Percentiles rank a stretch among this genome's conserved stretches.
Evolutionary conservation across 2,113 vertebrate genomes (phyloP).

Genomic region (Dascyllus trimaculatus): DNA sequence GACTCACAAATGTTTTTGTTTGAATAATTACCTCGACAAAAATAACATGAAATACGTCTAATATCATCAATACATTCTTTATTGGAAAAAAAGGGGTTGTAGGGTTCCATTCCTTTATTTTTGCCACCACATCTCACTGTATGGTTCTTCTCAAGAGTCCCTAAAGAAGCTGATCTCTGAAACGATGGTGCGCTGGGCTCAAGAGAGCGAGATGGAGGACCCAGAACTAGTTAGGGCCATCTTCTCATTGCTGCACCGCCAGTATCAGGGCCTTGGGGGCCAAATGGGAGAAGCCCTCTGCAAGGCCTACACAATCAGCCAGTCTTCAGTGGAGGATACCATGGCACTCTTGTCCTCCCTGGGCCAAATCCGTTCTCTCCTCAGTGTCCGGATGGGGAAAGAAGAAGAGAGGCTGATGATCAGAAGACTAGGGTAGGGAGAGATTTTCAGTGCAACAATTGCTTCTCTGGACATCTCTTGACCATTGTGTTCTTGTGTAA

Average conservation of each 20-base stretch:
- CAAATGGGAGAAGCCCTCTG: conserved; percentile 88
- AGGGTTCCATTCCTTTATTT: neutral
- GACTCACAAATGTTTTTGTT: neutral
- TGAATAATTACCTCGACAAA: too few relatives aligned
- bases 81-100: neutral
- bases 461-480: too few relatives aligned
- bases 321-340: conserved; percentile 92
- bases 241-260: conserved; percentile 91
- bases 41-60: neutral
- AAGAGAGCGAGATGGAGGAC: conserved; percentile 92
- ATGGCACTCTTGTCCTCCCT: conserved; percentile 91
- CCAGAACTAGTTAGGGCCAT: conserved; percentile 90
- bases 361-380: conserved; percentile 93
- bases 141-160: conserved; percentile 82
- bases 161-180: conserved; percentile 93
- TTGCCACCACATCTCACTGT: neutral
- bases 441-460: neutral
- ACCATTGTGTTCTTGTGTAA: too few relatives aligned
- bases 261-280: conserved; percentile 92
- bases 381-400: conserved; percentile 94
- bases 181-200: conserved; percentile 93
- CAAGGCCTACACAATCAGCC: conserved; percentile 93
- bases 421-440: conserved; percentile 89
- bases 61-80: neutral
- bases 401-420: conserved; percentile 98